These are phyloP conservation scores for Platypus cylindrus DNA, from an alignment of 2,888 invertebrate species.

Conservation along the genomic window DNA sequence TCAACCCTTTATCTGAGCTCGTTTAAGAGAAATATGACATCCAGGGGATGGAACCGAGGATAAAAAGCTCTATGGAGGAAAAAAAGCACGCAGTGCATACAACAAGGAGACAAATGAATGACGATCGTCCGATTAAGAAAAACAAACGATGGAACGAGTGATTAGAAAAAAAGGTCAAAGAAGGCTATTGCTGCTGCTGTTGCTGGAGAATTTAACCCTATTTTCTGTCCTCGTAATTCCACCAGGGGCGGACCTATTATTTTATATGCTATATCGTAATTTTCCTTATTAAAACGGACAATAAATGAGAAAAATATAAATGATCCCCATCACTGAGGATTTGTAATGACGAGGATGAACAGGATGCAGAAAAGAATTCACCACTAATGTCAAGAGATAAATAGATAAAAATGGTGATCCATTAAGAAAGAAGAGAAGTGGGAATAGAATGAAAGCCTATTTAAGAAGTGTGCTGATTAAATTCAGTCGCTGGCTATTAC, in stretches of 20 bases:
- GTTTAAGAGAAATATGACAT: constrained; percentile 17
- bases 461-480: constrained; percentile 16
- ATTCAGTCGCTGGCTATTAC: constrained; percentile 17
- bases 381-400: constrained; percentile 14
- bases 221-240: constrained; percentile 1
- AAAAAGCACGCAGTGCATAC: constrained; percentile 18
- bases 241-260: constrained; percentile 1
- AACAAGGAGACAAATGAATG: constrained; percentile 24
- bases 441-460: constrained; percentile 14
- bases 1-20: constrained; percentile 15
- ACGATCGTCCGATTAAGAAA: constrained; percentile 27
- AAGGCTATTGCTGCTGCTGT: too few species aligned
- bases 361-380: too few species aligned
- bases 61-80: constrained; percentile 13
- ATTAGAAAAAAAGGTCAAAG: constrained; percentile 15
- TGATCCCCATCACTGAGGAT: too few species aligned
- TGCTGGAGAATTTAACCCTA: constrained; percentile 11
- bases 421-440: too few species aligned
- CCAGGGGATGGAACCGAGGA: too few species aligned
- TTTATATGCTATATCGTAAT: too few species aligned
- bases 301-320: too few species aligned
- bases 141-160: constrained; percentile 21
- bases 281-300: too few species aligned
- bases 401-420: constrained; percentile 16
- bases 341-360: too few species aligned